Evolutionary conservation across 2,113 vertebrate genomes (phyloP).

Genomic region (Labeo catla): DNA sequence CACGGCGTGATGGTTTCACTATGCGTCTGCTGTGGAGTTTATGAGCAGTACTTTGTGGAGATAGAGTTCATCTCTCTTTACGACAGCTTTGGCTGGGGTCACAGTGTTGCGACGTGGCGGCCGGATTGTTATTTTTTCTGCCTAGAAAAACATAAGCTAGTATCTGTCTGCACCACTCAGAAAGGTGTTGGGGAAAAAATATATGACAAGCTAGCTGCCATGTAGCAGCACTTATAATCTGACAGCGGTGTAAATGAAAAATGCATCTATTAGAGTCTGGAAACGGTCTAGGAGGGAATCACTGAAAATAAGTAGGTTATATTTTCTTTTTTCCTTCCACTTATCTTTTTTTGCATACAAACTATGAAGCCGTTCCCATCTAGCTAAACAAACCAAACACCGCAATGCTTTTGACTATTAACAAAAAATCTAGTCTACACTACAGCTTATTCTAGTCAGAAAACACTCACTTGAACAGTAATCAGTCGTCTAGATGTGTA

Average conservation of each 20-base stretch:
- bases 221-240: neutral
- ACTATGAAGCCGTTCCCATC: neutral
- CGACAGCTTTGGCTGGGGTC: constrained; percentile 18
- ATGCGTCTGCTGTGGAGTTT: neutral
- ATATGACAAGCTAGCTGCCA: constrained; percentile 17
- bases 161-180: neutral
- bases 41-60: constrained; percentile 6
- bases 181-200: neutral
- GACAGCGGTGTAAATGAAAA: constrained; percentile 4
- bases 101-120: neutral
- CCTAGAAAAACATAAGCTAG: constrained; percentile 8
- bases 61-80: constrained; percentile 35
- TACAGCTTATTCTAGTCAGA: neutral
- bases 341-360: neutral
- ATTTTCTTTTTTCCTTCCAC: neutral
- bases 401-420: neutral
- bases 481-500: neutral
- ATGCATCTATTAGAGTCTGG: constrained; percentile 19
- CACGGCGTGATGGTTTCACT: neutral
- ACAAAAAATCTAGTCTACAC: neutral
- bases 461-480: neutral
- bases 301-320: neutral
- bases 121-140: constrained; percentile 10
- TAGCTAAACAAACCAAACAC: neutral
- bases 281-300: neutral